A percentile compares a stretch with the other conserved stretches of the same genome.
Conservation (phyloP, 2,888 invertebrate genomes). For the Lepidonotus clava region DNA sequence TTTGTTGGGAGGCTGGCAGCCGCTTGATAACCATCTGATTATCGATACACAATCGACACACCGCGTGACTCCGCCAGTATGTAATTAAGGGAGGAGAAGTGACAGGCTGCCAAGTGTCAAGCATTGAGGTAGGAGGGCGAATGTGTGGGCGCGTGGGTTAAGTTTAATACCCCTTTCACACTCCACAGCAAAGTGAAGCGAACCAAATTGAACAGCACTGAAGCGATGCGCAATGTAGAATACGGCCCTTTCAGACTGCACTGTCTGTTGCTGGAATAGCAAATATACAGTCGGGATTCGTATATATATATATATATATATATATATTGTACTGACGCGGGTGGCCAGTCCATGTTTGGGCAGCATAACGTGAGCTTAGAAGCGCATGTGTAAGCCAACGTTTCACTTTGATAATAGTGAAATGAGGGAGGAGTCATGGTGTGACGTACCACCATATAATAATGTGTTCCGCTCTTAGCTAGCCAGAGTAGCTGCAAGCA, state of each 20-base stretch:
- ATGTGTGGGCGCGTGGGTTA: background rate
- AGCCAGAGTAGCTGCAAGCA: too few species aligned
- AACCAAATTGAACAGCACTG: background rate
- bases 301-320: too few species aligned
- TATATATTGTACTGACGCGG: too few species aligned
- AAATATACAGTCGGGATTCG: background rate
- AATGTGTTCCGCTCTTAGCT: too few species aligned
- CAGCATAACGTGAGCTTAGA: too few species aligned
- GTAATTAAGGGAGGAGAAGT: background rate
- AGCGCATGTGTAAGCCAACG: too few species aligned
- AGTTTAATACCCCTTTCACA: background rate
- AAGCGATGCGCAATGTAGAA: too few species aligned
- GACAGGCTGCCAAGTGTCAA: background rate
- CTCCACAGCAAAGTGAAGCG: background rate
- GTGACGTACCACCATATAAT: too few species aligned
- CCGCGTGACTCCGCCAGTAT: background rate
- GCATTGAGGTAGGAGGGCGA: background rate
- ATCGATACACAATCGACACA: background rate
- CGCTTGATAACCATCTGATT: background rate
- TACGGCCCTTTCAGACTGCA: background rate
- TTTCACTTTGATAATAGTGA: too few species aligned
- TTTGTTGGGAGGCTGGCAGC: background rate
- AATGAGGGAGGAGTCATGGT: too few species aligned
- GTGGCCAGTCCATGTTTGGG: too few species aligned
- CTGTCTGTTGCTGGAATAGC: background rate